Base-by-base conservation (phyloP, 2,888 invertebrate species). In the Troides oblongomaculatus region DNA sequence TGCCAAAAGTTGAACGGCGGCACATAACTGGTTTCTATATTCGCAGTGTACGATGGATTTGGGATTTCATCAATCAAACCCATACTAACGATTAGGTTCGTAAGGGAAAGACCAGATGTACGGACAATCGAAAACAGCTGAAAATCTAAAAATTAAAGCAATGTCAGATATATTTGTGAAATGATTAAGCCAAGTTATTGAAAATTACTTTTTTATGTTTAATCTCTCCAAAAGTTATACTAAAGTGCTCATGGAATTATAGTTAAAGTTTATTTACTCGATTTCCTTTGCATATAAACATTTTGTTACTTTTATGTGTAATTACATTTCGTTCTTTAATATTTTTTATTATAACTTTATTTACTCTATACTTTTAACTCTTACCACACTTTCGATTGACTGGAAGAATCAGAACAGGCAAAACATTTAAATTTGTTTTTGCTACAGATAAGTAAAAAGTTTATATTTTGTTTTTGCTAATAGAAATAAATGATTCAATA, bases 31-130 rank as follows among this genome's bases (percentile, higher is more conserved):
- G 79, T 77, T 14, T 76, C 18, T 1, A 75, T 21, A 50, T 79
- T 79, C 1, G 73, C 57, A 10, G 74, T 70, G 70, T 78, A 80
- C 1, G 79, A 73, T 0, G 79, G 78, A 64, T 78, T 77, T 1
- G 76, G 69, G 3, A 66, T 64, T 30, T 78, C 77, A 39, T 77
- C 78, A 2, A 80, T 71, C 23, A 78, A 57, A 1, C 72, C 63
- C 21, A 79, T 62, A 0, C 72, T 64, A 25, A 73, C 64, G 36
- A 61, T 77, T 74, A 1, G 76, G 75, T 10, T 78, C 75, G 43
- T 68, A 63, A 0, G 83, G 75, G 0, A 81, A 81, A 17, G 80
- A 75, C 85, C 85, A 84, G 21, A 87, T 81, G 7, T 80, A 77
- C 0, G 87, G 87, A 63, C 86, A 83, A n/a, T 79, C 73, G 59